Base-by-base conservation (phyloP, 2,113 vertebrate genomes). In the Acrocephalus arundinaceus region DNA sequence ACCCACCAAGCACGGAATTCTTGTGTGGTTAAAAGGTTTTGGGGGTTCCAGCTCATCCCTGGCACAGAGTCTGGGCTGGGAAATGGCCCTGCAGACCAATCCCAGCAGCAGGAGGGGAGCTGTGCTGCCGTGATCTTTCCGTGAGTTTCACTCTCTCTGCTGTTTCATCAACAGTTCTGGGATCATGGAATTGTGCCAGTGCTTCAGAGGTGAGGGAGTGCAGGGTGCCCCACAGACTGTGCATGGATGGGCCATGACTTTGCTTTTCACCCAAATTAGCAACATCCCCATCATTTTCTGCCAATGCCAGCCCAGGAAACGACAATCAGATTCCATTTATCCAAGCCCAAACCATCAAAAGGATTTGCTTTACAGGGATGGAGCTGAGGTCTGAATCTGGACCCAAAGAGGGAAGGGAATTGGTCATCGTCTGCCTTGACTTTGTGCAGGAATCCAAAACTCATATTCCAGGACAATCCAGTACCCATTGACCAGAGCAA, bases 311-410 rank as follows among this genome's bases (percentile, higher is more conserved):
- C 37, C 75, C 55, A 28, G 58, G 58, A 35, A 33, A 57, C 0
- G 1, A 25, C 23, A 30, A 14, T 13, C 21, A 15, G 8, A 33
- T 25, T 18, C 46, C 55, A 28, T 66, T 82, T 75, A 21, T 35
- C 33, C 22, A 41, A 85, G 22, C 22, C 37, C 61, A 51, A 7
- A 33, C 37, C 33, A 18, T 20, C 16, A 5, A 20, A 13, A 12
- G 4, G 20, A 18, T 3, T 0, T 3, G 5, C 31, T 65, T 39
- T 2, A 30, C 33, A 20, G 1, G 4, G 45, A 10, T 8, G 37
- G 15, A 16, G 39, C 48, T 12, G 13, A 51, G 73, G 43, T 10
- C 41, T 52, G 54, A 76, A 27, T 8, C 13, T 28, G 46, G 20
- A 52, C n/a, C 49, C 43, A 14, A 21, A 31, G 33, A 48, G 19